phyloP scores from a whole-genome alignment of 2,113 vertebrate species.

The Stercorarius parasiticus region DNA sequence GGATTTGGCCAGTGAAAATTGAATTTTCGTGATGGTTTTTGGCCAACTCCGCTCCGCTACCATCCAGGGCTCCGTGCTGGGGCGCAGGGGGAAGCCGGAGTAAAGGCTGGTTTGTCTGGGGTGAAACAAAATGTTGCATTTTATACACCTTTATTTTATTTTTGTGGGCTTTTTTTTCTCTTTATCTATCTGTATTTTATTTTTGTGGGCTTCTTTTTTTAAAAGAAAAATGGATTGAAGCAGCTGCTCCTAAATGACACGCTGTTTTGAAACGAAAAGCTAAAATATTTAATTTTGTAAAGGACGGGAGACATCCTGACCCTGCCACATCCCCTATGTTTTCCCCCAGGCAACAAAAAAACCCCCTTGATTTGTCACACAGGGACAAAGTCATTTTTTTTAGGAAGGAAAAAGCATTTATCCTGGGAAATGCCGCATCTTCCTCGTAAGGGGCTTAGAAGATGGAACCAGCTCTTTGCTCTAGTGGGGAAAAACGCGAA shows the following conservation, averaged over 20 bases:
- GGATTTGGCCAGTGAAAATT: background rate
- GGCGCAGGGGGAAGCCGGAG: background rate
- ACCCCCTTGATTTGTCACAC: accelerated
- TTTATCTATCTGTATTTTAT: background rate
- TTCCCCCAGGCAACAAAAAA: background rate
- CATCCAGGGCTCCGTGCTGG: background rate
- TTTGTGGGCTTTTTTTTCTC: background rate
- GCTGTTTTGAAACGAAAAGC: background rate
- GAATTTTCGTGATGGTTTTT: background rate
- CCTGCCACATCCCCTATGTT: accelerated
- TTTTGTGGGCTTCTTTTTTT: background rate
- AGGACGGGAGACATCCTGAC: background rate
- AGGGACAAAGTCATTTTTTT: background rate
- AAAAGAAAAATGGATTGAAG: accelerated
- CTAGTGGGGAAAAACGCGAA: background rate
- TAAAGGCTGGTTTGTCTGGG: background rate
- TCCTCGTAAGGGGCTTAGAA: background rate
- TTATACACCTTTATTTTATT: background rate
- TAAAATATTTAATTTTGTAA: background rate
- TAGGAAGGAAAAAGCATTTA: background rate
- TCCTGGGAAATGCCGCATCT: background rate
- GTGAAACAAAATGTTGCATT: background rate
- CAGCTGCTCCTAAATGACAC: background rate
- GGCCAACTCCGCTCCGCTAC: accelerated
- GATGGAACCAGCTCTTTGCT: background rate